Conservation (phyloP, 1,140 invertebrate species). For the Homalodisca vitripennis region DNA sequence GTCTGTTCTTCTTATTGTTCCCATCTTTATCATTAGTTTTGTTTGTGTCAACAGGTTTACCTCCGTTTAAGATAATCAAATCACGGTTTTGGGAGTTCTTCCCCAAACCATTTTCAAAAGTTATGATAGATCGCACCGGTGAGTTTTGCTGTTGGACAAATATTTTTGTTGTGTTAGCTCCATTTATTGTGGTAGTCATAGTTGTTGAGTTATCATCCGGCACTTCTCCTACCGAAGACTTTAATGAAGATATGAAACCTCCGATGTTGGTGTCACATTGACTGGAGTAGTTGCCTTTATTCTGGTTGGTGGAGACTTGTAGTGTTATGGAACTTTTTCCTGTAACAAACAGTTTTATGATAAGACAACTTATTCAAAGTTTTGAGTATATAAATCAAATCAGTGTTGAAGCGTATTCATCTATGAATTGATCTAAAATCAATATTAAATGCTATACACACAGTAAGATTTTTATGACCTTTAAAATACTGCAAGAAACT, state of each 20-base stretch:
- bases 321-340: slow-evolving; percentile 73
- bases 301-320: slow-evolving; percentile 69
- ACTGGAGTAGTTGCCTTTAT: slow-evolving; percentile 36
- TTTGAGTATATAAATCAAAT: no score
- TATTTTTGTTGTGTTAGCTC: slow-evolving; percentile 73
- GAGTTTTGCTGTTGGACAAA: slow-evolving; percentile 76
- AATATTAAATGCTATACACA: no score
- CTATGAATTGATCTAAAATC: no score
- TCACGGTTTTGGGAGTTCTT: slow-evolving; percentile 25
- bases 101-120: slow-evolving; percentile 67
- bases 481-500: no score
- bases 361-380: no score
- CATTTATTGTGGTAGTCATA: slow-evolving; percentile 72
- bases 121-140: slow-evolving; percentile 77
- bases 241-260: slow-evolving; percentile 29
- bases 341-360: no score
- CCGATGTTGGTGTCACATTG: slow-evolving; percentile 35
- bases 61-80: slow-evolving; percentile 32
- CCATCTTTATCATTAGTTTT: slow-evolving; percentile 52
- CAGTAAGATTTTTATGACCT: no score
- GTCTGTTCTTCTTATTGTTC: slow-evolving; percentile 48
- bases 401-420: no score
- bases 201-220: slow-evolving; percentile 43
- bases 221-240: slow-evolving; percentile 29
- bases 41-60: slow-evolving; percentile 28